Evolutionary conservation across 2,888 invertebrate genomes (phyloP), one percentile per base, ranked within the genome.

Genomic region (Mesochorus sp.): DNA sequence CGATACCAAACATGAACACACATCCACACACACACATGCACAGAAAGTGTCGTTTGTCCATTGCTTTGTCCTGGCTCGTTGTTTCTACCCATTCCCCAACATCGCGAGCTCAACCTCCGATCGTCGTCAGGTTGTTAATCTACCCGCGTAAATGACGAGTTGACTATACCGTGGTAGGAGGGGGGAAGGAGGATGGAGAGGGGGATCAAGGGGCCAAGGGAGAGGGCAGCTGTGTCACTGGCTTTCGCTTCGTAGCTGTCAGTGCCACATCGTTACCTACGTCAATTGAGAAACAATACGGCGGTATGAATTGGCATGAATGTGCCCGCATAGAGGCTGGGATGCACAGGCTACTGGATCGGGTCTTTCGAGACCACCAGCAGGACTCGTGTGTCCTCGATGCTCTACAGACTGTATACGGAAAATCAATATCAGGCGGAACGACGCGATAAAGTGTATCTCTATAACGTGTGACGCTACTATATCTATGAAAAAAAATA

Each of bases 231-330:
- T 44, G 31, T 28, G 24, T 42, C 53, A n/a, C 24, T 28, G 59
- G 64, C 59, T 59, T 66, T 24, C 26, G 31, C 59, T 70, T 59
- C 64, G 64, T 59, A 70, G 61, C 79, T 80, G 80, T 71, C 75
- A 79, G 76, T 66, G 79, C 61, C 80, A 78, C 76, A 76, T 80
- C 76, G 80, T 79, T 70, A 76, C 73, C 75, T 70, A 79, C 76
- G 79, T 80, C 76, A 80, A 80, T 80, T 80, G 62, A 70, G 80
- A 80, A 76, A 80, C 79, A 80, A 80, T 80, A 78, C 64, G 61
- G 51, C 66, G 70, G 70, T 67, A 66, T 72, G 73, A 73, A 76
- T 73, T 71, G 76, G 70, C 71, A 76, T 76, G 76, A 80, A 79
- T 80, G 73, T 73, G 64, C 79, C 80, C 80, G 76, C 68, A 80